A percentile compares a stretch with the other conserved stretches of the same genome.
phyloP scores from a whole-genome alignment of 2,113 vertebrate species.

The Nothobranchius furzeri region DNA sequence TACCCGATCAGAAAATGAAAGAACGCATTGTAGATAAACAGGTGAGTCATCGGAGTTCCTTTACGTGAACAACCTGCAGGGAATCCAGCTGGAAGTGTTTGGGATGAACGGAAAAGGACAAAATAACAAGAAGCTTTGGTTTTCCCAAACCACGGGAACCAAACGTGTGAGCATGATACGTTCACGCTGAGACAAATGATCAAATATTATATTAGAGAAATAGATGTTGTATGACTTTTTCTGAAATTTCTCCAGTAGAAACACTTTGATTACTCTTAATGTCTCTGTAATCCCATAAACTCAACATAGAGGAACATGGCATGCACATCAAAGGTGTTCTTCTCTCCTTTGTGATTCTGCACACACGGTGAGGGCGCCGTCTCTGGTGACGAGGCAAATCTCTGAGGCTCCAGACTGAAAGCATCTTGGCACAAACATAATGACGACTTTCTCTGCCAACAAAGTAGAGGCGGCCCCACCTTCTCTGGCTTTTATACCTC shows the following conservation, averaged over 20 bases:
- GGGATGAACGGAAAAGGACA: too few relatives aligned
- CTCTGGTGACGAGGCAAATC: constrained; percentile 37
- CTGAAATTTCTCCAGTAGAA: too few relatives aligned
- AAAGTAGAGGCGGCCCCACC: constrained; percentile 52
- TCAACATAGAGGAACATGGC: background rate
- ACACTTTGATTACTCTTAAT: background rate
- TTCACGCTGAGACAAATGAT: too few relatives aligned
- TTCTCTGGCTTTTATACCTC: constrained; percentile 13
- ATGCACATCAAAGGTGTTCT: background rate
- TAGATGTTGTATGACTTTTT: too few relatives aligned
- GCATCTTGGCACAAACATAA: constrained; percentile 56
- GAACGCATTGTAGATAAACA: constrained; percentile 20
- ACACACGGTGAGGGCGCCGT: constrained; percentile 45
- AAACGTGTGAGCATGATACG: too few relatives aligned
- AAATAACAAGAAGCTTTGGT: too few relatives aligned
- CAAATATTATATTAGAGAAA: too few relatives aligned
- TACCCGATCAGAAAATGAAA: constrained; percentile 13
- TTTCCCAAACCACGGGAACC: too few relatives aligned
- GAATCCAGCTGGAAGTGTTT: background rate
- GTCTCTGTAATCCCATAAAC: background rate
- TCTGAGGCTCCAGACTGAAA: constrained; percentile 43
- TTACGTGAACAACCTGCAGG: background rate
- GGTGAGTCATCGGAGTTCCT: constrained; percentile 27
- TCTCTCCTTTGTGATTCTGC: background rate
- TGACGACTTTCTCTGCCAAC: constrained; percentile 58